phyloP scores from a whole-genome alignment of 2,797 vertebrate genomes.

The Saguinus oedipus region DNA sequence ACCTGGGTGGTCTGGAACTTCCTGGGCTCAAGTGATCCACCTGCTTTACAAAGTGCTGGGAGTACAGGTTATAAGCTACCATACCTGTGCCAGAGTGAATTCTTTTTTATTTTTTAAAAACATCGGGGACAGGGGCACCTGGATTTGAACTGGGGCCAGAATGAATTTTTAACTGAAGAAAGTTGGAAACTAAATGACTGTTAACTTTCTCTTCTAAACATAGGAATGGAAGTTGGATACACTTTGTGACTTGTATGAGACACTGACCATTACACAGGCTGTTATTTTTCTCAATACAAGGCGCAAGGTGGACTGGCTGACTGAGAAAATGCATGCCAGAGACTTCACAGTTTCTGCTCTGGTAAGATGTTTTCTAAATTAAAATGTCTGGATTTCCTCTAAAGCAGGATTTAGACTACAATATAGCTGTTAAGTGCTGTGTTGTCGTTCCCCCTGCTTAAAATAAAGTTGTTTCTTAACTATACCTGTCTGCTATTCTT shows the following conservation, averaged over 20 bases:
- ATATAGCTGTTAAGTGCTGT: constrained; percentile 89
- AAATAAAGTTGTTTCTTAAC: constrained; percentile 89
- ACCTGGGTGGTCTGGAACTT: no score
- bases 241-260: constrained; percentile 97
- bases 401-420: constrained; percentile 87
- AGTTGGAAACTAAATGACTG: constrained; percentile 86
- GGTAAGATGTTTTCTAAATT: constrained; percentile 85
- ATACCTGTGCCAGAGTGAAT: no score
- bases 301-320: constrained; percentile 99
- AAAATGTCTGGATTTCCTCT: neutral
- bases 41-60: no score
- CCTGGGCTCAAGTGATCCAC: no score
- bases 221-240: constrained; percentile 99
- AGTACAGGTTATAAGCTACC: no score
- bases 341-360: constrained; percentile 99
- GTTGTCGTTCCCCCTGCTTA: constrained; percentile 97
- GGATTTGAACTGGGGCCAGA: no score
- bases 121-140: no score
- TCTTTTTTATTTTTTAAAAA: no score
- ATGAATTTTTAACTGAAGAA: constrained; percentile 86
- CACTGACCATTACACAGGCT: constrained; percentile 98
- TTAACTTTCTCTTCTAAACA: neutral
- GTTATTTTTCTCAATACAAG: constrained; percentile 99
- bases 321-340: constrained; percentile 98
- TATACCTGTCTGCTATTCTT: constrained; percentile 89